Percentiles rank a stretch among this genome's conserved stretches.
These are phyloP conservation scores for Brachystomella parvula DNA, from an alignment of 1,140 invertebrate genomes.

Conservation along the genomic window DNA sequence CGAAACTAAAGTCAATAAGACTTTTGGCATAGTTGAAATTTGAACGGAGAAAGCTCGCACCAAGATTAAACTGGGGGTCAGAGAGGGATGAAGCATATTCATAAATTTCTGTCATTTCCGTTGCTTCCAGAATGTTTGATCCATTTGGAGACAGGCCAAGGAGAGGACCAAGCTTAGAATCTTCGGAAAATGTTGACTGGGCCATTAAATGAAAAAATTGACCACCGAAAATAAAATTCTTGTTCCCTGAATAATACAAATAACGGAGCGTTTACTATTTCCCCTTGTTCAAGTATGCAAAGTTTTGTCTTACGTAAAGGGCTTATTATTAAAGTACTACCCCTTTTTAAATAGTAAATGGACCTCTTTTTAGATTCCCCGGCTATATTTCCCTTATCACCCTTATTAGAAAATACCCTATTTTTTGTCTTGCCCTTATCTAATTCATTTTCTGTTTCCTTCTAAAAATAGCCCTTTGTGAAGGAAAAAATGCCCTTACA, in stretches of 20 bases:
- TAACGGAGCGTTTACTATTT: neutral
- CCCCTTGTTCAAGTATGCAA: constrained; percentile 5
- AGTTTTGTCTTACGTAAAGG: constrained; percentile 49
- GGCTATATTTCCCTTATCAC: no score
- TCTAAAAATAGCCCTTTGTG: no score
- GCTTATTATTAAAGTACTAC: no score
- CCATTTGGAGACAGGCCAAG: constrained; percentile 61
- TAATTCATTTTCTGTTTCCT: no score
- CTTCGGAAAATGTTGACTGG: constrained; percentile 63
- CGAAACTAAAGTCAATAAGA: constrained; percentile 66
- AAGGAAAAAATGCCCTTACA: no score
- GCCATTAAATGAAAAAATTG: constrained; percentile 92
- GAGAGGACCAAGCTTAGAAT: constrained; percentile 51
- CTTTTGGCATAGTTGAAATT: constrained; percentile 57
- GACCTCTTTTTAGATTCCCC: no score
- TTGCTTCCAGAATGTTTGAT: constrained; percentile 52
- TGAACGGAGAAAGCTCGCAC: constrained; percentile 39
- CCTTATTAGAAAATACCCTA: no score
- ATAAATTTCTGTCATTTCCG: constrained; percentile 89
- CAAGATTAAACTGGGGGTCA: constrained; percentile 48
- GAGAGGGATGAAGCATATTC: constrained; percentile 81
- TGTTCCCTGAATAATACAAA: constrained; percentile 31
- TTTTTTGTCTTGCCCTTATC: no score
- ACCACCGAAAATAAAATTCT: constrained; percentile 59
- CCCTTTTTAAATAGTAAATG: no score